Evolutionary conservation across 2,113 vertebrate species (phyloP), one percentile per base, ranked within the genome.

Genomic region (Ardeotis arabs): DNA sequence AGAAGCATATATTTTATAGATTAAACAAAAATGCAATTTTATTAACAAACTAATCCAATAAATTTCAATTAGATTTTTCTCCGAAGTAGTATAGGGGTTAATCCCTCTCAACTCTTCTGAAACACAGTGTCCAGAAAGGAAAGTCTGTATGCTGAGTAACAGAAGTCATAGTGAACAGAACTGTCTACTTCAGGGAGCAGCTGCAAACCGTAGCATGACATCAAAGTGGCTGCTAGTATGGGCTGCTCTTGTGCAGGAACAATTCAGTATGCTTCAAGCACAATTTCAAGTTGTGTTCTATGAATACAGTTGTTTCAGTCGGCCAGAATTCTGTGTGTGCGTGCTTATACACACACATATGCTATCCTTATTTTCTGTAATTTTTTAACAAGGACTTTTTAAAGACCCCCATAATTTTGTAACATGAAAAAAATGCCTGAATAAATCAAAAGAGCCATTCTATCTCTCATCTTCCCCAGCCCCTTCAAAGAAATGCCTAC

Each of bases 41-140:
- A 67, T 81, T 93, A 59, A 69, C 76, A 86, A 84, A n/a, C 13
- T 70, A 35, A n/a, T 74, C 28, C 13, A 52, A 59, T 74, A 70
- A 59, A 75, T 84, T 82, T 28, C 37, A 52, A 6, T 68, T 84
- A 35, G n/a, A 52, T 89, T 94, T 95, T 94, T 77, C 50, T 89
- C 10, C 17, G 13, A 74, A 47, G 7, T 73, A 27, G 53, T 63
- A 6, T 4, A 68, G 25, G 37, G 7, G 14, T 89, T 81, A 39
- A 37, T 87, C 12, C 77, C 13, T 67, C 19, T 60, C n/a, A 89
- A 12, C 29, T 13, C 31, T 55, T 94, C 28, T 82, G 60, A 72
- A 91, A 50, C 50, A 39, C 59, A 47, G 25, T 50, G 44, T 86
- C 35, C 68, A 60, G 45, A 86, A 59, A 58, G 49, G 28, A 66